These are phyloP conservation scores for Apodemia mormo DNA, from an alignment of 2,888 invertebrate genomes.

Conservation along the genomic window DNA sequence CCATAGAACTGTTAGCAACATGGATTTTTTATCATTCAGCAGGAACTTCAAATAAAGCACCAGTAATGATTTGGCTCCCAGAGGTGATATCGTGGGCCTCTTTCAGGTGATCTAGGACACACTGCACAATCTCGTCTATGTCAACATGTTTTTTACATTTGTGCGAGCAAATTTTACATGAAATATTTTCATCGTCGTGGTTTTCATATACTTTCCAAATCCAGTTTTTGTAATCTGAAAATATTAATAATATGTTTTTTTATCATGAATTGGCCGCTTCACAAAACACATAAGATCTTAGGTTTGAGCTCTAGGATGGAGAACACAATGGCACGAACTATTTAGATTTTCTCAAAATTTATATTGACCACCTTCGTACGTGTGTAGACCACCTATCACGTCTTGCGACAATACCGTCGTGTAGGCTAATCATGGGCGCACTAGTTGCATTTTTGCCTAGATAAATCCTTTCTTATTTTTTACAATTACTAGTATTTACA, in stretches of 20 bases:
- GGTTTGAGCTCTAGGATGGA: too few species aligned
- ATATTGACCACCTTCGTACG: too few species aligned
- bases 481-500: too few species aligned
- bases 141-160: slow-evolving; percentile 52
- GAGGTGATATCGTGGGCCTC: slow-evolving; percentile 28
- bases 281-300: too few species aligned
- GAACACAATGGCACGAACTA: too few species aligned
- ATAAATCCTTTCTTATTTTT: too few species aligned
- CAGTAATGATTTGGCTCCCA: slow-evolving; percentile 63
- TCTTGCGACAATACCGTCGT: too few species aligned
- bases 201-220: slow-evolving; percentile 72
- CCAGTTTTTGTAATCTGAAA: slow-evolving; percentile 62
- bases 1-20: neutral
- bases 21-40: neutral
- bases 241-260: neutral
- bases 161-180: slow-evolving; percentile 71
- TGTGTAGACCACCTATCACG: too few species aligned
- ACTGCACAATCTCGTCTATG: slow-evolving; percentile 48
- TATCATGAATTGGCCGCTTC: too few species aligned
- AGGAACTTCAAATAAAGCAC: slow-evolving; percentile 47
- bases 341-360: too few species aligned
- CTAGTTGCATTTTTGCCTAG: too few species aligned
- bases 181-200: slow-evolving; percentile 53
- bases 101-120: slow-evolving; percentile 60
- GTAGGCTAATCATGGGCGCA: too few species aligned